Evolutionary conservation across 2,797 vertebrate genomes (phyloP).

Genomic region (Sebastes aleutianus): DNA sequence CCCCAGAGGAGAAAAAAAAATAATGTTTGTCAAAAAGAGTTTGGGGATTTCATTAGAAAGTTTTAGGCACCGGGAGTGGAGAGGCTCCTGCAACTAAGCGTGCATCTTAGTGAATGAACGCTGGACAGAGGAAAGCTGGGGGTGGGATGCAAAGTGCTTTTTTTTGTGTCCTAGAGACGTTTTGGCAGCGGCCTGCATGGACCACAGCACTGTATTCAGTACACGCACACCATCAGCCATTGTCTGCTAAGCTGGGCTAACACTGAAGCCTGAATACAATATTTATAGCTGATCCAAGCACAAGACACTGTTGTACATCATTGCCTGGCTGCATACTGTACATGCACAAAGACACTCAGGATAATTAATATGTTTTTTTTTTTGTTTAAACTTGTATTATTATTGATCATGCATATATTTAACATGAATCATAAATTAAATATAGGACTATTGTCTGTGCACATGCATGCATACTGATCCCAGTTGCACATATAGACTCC

Average conservation of each 20-base stretch:
- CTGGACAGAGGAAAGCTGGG: slow-evolving; percentile 68
- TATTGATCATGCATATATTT: neutral
- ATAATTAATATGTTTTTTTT: neutral
- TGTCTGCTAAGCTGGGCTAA: slow-evolving; percentile 68
- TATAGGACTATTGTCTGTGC: neutral
- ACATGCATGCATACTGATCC: slow-evolving; percentile 35
- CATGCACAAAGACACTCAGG: neutral
- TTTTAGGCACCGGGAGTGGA: slow-evolving; percentile 73
- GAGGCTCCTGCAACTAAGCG: slow-evolving; percentile 79
- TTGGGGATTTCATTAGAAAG: slow-evolving; percentile 84
- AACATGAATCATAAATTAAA: neutral
- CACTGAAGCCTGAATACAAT: slow-evolving; percentile 67
- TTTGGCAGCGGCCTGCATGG: slow-evolving; percentile 75
- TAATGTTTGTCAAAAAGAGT: slow-evolving; percentile 80
- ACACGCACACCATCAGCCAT: slow-evolving; percentile 80
- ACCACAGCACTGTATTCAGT: slow-evolving; percentile 75
- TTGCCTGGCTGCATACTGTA: slow-evolving; percentile 3
- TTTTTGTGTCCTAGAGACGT: slow-evolving; percentile 71
- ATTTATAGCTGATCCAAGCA: slow-evolving; percentile 64
- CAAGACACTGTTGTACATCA: slow-evolving; percentile 82
- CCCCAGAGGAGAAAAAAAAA: slow-evolving; percentile 50
- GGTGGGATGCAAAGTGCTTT: slow-evolving; percentile 78
- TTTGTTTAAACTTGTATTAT: neutral
- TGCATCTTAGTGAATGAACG: slow-evolving; percentile 84
- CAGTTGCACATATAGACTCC: slow-evolving; percentile 7